A percentile compares a stretch with the other conserved stretches of the same genome.
phyloP scores from a whole-genome alignment of 1,140 invertebrate genomes.

The Microplitis mediator region DNA sequence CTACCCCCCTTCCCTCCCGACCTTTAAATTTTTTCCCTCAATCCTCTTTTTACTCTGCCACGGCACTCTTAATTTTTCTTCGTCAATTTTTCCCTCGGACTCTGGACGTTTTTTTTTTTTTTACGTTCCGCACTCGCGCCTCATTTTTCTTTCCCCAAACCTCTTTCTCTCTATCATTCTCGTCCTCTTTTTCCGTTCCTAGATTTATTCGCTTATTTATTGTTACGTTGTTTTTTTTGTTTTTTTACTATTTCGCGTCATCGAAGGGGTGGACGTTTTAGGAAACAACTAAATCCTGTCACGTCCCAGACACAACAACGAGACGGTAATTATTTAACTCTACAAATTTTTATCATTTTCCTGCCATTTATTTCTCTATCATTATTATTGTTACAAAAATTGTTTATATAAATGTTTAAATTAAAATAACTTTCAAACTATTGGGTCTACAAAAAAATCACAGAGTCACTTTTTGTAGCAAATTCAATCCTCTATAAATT shows the following conservation, averaged over 20 bases:
- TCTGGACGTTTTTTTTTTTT: conserved; percentile 14
- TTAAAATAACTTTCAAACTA: no score
- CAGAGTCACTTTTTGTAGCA: no score
- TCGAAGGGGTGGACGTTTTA: neutral
- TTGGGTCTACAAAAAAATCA: no score
- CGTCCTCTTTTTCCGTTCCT: conserved; percentile 21
- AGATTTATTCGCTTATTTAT: neutral
- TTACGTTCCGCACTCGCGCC: conserved; percentile 35
- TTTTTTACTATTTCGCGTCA: conserved; percentile 1
- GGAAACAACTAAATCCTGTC: conserved; percentile 11
- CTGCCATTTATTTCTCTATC: conserved; percentile 28
- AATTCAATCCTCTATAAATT: no score
- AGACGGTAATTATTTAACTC: conserved; percentile 51
- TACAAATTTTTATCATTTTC: conserved; percentile 38
- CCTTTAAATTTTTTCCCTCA: conserved; percentile 40
- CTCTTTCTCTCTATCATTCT: conserved; percentile 1
- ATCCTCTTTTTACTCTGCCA: conserved; percentile 30
- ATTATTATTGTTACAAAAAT: neutral
- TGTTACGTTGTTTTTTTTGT: neutral
- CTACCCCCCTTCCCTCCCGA: conserved; percentile 35
- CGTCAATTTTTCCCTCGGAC: conserved; percentile 15
- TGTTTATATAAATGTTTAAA: neutral
- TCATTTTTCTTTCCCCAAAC: conserved; percentile 35
- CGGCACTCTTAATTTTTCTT: conserved; percentile 25
- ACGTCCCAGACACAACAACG: conserved; percentile 26